Percentiles rank a stretch among this genome's conserved stretches.
These are phyloP conservation scores for Eolophus roseicapilla DNA, from an alignment of 2,113 vertebrate species.

Conservation along the genomic window DNA sequence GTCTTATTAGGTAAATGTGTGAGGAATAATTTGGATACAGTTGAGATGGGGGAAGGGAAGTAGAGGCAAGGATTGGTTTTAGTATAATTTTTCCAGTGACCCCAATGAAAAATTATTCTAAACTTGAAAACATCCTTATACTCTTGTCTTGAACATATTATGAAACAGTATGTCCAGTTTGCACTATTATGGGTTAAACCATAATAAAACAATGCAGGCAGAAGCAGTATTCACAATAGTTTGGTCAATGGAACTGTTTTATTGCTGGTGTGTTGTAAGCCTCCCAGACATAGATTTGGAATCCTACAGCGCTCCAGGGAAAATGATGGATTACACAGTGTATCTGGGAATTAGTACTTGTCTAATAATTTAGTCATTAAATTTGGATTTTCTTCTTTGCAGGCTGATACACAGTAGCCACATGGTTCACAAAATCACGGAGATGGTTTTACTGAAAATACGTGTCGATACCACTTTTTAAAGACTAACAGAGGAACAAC, in stretches of 20 bases:
- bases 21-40: not conserved
- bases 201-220: not conserved
- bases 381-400: constrained; percentile 43
- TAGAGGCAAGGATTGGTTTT: not conserved
- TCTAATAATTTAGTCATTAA: not conserved
- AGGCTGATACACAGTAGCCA: constrained; percentile 36
- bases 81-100: not conserved
- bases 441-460: constrained; percentile 38
- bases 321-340: not conserved
- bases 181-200: not conserved
- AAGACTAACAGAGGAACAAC: constrained; percentile 40
- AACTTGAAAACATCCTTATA: not conserved
- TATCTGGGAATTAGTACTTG: not conserved
- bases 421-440: constrained; percentile 12
- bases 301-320: not conserved
- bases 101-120: not conserved
- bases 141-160: not conserved
- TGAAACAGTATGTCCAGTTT: not conserved
- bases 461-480: constrained; percentile 9
- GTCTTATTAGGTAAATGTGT: not conserved
- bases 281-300: not conserved
- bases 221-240: not conserved
- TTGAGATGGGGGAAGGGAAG: not conserved
- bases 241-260: not conserved
- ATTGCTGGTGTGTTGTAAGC: not conserved